Evolutionary conservation across 2,888 invertebrate genomes (phyloP), one percentile per base, ranked within the genome.

Genomic region (Mystacides longicornis): DNA sequence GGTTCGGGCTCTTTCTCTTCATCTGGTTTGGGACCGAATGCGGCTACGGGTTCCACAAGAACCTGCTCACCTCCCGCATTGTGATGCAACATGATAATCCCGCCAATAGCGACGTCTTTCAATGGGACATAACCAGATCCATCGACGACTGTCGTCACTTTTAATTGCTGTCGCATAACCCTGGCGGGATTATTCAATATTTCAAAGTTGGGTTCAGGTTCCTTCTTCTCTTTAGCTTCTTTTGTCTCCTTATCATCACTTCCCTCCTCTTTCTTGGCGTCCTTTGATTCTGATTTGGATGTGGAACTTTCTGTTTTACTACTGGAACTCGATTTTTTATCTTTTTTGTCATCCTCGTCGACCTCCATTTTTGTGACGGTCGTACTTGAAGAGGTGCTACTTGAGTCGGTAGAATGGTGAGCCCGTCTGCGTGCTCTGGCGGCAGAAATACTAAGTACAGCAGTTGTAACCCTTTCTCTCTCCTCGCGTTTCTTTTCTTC

Each of bases 401-500:
- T 14, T n/a, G 37, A 37, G 14, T 37, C 37, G 4, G 37, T 37
- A n/a, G 37, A 37, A 14, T 37, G 37, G 46, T 83, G 84, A 68
- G 93, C 93, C 63, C 94, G 86, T 65, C 90, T 83, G 66, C 90
- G 86, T 59, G 89, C 93, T 60, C 95, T 86, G 1, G 95, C 96
- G 0, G 98, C 97, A 0, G 77, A 77, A 66, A 97, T 97, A 67
- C 95, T 95, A 49, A 99, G 79, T 1, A 99, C 93, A 1, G 98
- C 99, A 3, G 98, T 98, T 57, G 96, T 94, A 2, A 99, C 96
- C 67, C 98, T 93, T 71, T 99, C 98, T 31, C 93, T 85, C 70
- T 95, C 94, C 68, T 97, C 96, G 37, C 96, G 93, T 75, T 98
- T 98, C 78, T 99, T 98, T 70, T 98, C 97, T 74, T 99, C 98